Evolutionary conservation across 2,888 invertebrate genomes (phyloP).

Genomic region (Adineta ricciae): DNA sequence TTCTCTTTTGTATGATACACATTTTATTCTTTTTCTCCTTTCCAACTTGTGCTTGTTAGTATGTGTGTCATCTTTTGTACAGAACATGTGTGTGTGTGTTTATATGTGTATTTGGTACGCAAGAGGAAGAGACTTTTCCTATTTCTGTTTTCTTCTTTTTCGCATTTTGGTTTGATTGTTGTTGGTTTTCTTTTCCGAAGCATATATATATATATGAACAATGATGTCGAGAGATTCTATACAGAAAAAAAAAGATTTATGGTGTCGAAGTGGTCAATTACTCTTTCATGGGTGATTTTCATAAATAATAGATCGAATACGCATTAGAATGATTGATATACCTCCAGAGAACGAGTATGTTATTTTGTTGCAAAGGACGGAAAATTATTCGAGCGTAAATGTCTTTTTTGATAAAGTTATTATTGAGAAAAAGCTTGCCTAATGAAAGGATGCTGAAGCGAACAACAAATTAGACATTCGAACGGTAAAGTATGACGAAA

Average conservation of each 20-base stretch:
- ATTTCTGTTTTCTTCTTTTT: too few relatives aligned
- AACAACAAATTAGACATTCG: too few relatives aligned
- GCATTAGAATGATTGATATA: too few relatives aligned
- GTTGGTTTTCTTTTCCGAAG: not conserved
- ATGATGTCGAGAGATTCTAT: not conserved
- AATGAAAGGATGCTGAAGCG: too few relatives aligned
- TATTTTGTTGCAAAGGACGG: too few relatives aligned
- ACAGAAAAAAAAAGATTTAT: not conserved
- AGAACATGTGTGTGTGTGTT: not conserved
- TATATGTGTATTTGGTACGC: not conserved
- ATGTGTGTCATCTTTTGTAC: conserved; percentile 8
- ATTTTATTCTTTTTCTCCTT: not conserved
- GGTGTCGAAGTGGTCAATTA: not conserved
- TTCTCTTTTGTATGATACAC: not conserved
- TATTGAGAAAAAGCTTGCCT: too few relatives aligned
- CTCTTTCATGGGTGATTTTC: not conserved
- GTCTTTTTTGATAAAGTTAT: too few relatives aligned
- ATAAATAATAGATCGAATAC: not conserved
- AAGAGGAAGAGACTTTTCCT: not conserved
- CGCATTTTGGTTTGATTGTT: not conserved
- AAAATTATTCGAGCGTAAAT: too few relatives aligned
- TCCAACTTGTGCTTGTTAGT: not conserved
- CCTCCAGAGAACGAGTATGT: too few relatives aligned
- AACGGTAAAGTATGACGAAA: too few relatives aligned
- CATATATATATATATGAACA: not conserved